Conservation (phyloP, 2,113 vertebrate genomes). For the Salvelinus fontinalis region DNA sequence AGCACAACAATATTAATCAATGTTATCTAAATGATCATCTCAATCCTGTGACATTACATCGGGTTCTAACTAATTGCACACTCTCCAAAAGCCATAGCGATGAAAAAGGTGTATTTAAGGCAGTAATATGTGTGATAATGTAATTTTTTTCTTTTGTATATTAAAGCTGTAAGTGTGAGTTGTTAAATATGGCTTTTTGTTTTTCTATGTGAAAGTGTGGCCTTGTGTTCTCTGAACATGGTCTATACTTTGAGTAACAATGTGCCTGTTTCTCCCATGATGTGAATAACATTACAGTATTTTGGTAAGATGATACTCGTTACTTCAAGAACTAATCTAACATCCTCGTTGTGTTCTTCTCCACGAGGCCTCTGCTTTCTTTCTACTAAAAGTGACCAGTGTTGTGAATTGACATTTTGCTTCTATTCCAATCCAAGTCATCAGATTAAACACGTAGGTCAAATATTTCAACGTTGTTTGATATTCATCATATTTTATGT, state of each 20-base stretch:
- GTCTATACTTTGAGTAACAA: conserved; percentile 34
- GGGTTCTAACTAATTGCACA: conserved; percentile 47
- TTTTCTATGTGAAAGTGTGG: conserved; percentile 6
- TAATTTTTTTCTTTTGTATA: conserved; percentile 54
- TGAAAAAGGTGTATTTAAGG: conserved; percentile 34
- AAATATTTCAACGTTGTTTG: conserved; percentile 33
- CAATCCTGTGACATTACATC: conserved; percentile 26
- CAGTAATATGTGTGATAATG: conserved; percentile 56
- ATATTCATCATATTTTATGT: neutral
- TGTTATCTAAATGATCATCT: neutral
- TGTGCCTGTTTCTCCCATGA: conserved; percentile 32
- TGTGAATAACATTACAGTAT: conserved; percentile 59
- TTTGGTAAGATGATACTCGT: conserved; percentile 30
- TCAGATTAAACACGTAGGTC: conserved; percentile 22
- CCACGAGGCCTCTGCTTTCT: conserved; percentile 26
- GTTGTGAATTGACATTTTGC: conserved; percentile 37
- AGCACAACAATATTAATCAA: conserved; percentile 57
- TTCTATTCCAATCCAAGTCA: conserved; percentile 34
- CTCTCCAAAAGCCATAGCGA: conserved; percentile 69
- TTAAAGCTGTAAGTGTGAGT: conserved; percentile 53
- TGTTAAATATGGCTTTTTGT: conserved; percentile 32
- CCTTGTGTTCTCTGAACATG: conserved; percentile 33
- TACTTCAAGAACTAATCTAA: conserved; percentile 23
- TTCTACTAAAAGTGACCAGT: conserved; percentile 51
- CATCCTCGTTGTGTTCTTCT: conserved; percentile 20